These are phyloP conservation scores for Lycaon pictus DNA, from an alignment of 2,113 vertebrate genomes.

Conservation along the genomic window DNA sequence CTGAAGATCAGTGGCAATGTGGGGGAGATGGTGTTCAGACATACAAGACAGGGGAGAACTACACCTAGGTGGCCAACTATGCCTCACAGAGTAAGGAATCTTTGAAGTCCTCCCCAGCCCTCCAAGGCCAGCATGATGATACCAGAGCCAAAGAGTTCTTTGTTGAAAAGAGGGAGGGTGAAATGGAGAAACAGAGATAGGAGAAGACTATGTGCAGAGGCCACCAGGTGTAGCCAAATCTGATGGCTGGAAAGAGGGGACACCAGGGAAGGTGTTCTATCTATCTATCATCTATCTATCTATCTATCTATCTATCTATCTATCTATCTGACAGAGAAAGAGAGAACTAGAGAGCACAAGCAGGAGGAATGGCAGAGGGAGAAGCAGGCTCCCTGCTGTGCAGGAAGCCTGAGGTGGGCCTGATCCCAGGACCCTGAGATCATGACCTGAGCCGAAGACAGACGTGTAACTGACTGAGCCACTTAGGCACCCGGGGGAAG, in stretches of 20 bases:
- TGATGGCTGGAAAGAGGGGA: not conserved
- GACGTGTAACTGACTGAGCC: no score
- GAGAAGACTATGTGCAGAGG: not conserved
- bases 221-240: not conserved
- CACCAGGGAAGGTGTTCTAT: not conserved
- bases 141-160: not conserved
- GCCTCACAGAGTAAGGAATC: conserved; percentile 76
- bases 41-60: conserved; percentile 81
- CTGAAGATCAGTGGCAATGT: conserved; percentile 80
- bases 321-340: no score
- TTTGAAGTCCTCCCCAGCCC: not conserved
- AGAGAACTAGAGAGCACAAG: no score
- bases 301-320: no score
- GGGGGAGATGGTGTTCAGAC: conserved; percentile 79
- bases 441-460: no score
- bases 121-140: not conserved
- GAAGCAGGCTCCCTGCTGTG: no score
- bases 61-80: conserved; percentile 81
- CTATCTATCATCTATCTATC: no score
- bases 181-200: not conserved
- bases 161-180: not conserved
- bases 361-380: no score
- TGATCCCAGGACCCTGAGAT: no score
- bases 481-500: not conserved
- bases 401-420: no score